Base-by-base conservation (phyloP, 2,797 vertebrate genomes). In the Rhinichthys osculus region DNA sequence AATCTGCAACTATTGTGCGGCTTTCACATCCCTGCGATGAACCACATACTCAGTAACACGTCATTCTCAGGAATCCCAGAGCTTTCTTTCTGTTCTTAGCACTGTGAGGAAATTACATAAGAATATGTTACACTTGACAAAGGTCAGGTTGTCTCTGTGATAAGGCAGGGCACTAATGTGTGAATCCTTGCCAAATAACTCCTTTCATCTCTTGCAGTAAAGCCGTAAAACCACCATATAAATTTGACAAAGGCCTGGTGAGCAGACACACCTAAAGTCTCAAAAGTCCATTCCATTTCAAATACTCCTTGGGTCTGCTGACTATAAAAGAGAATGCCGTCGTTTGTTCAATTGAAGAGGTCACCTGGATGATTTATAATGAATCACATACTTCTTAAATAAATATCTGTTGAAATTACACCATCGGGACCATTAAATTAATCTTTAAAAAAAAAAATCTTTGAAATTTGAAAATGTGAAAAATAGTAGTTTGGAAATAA, bases 61-160 rank as follows among this genome's bases (percentile, higher is more conserved):
- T 89, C 89, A 91, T 35, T 84, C 78, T 72, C 87, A 88, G 91
- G 85, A 91, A 92, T 90, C 87, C 90, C 87, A 59, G 77, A 69
- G 42, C 71, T 85, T 81, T 88, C 47, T 86, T 59, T 85, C 27
- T 66, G 27, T 40, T 27, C 16, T 69, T 78, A 67, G 40, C 13
- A 44, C 54, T 88, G 54, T 78, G 87, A 88, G 88, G 78, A 90
- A 86, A 84, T 92, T 86, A 89, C 90, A 90, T 90, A 90, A 92
- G 81, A 89, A 54, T 73, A 80, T 54, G 67, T 81, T 84, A 84
- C 85, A 83, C 70, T 74, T 87, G 83, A 88, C 86, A 90, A 92
- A 91, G 88, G 85, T 87, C 85, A 85, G 35, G 72, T 64, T 87
- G 85, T 86, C 57, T 88, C 30, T 50, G 50, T 14, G 78, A 91